phyloP scores from a whole-genome alignment of 2,888 invertebrate species.

The Ochlodes sylvanus region DNA sequence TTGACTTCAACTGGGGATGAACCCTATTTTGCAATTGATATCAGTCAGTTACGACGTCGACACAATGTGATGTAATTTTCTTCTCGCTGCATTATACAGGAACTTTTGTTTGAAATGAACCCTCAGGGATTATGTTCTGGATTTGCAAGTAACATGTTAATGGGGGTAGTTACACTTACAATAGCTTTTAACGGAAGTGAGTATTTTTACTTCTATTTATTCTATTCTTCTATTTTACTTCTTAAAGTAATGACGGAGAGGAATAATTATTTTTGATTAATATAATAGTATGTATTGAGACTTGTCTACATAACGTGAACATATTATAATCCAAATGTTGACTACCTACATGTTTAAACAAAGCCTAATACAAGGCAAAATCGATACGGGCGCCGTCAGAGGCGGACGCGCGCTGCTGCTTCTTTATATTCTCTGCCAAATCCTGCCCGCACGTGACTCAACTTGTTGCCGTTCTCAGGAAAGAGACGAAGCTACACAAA shows the following conservation, averaged over 20 bases:
- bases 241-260: no score
- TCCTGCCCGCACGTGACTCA: slow-evolving; percentile 79
- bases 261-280: no score
- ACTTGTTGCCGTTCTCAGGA: slow-evolving; percentile 73
- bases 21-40: slow-evolving; percentile 37
- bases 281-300: no score
- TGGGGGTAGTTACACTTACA: neutral
- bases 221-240: no score
- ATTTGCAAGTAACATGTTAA: neutral
- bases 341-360: slow-evolving; percentile 65
- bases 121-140: slow-evolving; percentile 3
- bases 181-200: neutral
- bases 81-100: slow-evolving; percentile 20
- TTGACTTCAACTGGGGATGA: slow-evolving; percentile 27
- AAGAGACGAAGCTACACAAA: slow-evolving; percentile 51
- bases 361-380: slow-evolving; percentile 71
- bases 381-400: slow-evolving; percentile 73
- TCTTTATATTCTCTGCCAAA: slow-evolving; percentile 74
- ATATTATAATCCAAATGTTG: slow-evolving; percentile 48
- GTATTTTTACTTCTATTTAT: no score
- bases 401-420: slow-evolving; percentile 75
- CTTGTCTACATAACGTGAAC: neutral
- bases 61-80: slow-evolving; percentile 35
- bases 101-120: slow-evolving; percentile 15
- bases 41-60: slow-evolving; percentile 19